Evolutionary conservation across 2,113 vertebrate genomes (phyloP).

Genomic region (Phylloscopus trochilus): DNA sequence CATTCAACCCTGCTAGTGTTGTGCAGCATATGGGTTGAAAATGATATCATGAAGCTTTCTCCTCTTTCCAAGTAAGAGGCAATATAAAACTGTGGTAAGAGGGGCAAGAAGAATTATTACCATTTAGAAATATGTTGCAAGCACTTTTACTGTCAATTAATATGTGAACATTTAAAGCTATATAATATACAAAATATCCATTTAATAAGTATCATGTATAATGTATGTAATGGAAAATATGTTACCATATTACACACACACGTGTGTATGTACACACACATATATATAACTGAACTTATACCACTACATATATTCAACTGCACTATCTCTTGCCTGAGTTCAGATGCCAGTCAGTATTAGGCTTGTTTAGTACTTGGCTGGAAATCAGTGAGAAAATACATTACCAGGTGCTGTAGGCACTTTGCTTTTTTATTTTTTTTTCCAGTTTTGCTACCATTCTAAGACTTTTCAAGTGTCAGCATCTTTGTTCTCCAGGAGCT

Average conservation of each 20-base stretch:
- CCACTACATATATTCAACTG: neutral
- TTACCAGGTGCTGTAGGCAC: neutral
- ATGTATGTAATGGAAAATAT: neutral
- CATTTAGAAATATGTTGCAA: neutral
- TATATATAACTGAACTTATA: neutral
- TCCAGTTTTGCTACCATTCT: neutral
- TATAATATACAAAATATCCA: neutral
- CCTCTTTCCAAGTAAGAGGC: neutral
- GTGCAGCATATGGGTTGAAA: neutral
- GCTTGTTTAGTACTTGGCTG: slow-evolving; percentile 3
- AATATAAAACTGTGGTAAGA: neutral
- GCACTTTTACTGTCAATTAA: neutral
- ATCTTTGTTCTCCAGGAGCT: slow-evolving; percentile 32
- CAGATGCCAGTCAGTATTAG: neutral
- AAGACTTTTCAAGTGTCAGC: slow-evolving; percentile 42
- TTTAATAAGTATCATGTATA: neutral
- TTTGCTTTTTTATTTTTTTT: neutral
- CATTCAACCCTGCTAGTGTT: neutral
- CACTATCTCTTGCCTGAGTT: neutral
- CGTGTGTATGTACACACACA: too few relatives aligned
- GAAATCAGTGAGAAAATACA: slow-evolving; percentile 3
- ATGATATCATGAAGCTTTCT: neutral
- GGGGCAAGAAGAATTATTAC: neutral
- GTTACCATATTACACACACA: neutral
- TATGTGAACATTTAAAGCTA: neutral